phyloP scores from a whole-genome alignment of 2,888 invertebrate species.

The Drosophila gaucha region DNA sequence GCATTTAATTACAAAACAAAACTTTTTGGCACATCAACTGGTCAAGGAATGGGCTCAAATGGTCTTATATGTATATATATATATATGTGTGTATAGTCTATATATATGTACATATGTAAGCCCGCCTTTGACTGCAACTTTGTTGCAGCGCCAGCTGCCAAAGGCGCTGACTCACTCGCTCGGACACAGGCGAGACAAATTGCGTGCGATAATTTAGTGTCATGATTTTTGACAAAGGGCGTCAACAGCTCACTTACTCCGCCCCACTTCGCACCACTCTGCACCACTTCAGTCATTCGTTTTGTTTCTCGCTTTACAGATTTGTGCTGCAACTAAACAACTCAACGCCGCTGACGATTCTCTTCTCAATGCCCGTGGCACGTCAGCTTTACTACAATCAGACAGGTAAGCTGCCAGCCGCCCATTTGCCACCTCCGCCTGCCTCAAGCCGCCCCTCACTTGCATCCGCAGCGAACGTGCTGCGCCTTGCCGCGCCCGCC shows the following conservation, averaged over 20 bases:
- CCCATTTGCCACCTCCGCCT: not conserved
- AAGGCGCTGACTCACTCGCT: constrained; percentile 69
- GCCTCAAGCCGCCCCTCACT: constrained; percentile 11
- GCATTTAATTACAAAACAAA: constrained; percentile 74
- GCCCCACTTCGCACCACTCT: constrained; percentile 13
- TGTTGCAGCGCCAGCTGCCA: constrained; percentile 61
- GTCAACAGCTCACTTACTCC: constrained; percentile 66
- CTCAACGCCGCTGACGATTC: constrained; percentile 82
- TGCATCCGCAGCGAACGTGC: constrained; percentile 75
- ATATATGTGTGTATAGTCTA: not conserved
- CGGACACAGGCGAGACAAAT: constrained; percentile 55
- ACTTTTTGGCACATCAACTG: constrained; percentile 16
- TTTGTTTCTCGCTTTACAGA: constrained; percentile 64
- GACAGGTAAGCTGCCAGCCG: constrained; percentile 77
- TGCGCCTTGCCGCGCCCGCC: constrained; percentile 67
- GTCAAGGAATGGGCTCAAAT: not conserved
- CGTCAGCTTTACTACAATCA: constrained; percentile 84
- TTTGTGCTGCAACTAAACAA: constrained; percentile 82
- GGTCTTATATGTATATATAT: not conserved
- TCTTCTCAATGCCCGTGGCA: constrained; percentile 82
- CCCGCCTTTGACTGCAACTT: constrained; percentile 52
- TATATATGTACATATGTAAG: not conserved
- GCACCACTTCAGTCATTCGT: constrained; percentile 16
- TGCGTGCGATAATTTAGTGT: constrained; percentile 78
- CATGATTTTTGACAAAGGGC: constrained; percentile 75